phyloP scores from a whole-genome alignment of 2,797 vertebrate genomes.

The Salarias fasciatus region DNA sequence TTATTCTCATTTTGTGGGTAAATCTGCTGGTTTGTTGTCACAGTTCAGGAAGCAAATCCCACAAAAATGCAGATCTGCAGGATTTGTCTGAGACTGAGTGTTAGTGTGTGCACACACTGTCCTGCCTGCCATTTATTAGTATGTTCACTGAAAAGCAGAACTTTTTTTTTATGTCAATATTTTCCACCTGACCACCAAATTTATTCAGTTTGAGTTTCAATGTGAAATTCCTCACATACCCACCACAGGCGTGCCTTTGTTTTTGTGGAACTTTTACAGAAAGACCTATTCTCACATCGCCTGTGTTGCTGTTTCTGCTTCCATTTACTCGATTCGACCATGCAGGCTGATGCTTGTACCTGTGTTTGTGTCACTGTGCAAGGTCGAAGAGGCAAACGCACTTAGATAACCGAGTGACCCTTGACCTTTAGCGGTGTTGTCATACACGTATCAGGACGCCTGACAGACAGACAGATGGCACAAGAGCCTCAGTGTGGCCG shows the following conservation, averaged over 20 bases:
- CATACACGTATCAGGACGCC: constrained; percentile 47
- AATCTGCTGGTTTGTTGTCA: background rate
- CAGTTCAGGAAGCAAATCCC: background rate
- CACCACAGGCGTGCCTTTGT: constrained; percentile 20
- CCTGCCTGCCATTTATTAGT: background rate
- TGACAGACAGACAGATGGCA: constrained; percentile 38
- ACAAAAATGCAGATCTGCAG: background rate
- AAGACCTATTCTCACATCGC: background rate
- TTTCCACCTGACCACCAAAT: constrained; percentile 9
- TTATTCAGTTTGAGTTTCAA: constrained; percentile 9
- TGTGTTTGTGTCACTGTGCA: background rate
- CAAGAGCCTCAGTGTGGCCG: constrained; percentile 46
- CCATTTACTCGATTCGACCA: constrained; percentile 1
- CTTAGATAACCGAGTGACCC: constrained; percentile 5
- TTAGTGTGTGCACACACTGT: background rate
- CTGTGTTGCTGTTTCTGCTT: constrained; percentile 4
- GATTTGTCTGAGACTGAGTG: constrained; percentile 10
- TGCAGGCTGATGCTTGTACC: background rate
- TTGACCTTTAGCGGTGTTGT: constrained; percentile 23
- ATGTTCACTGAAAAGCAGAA: background rate
- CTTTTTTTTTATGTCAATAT: background rate
- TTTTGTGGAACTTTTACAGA: constrained; percentile 25
- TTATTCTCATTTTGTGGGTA: too few species aligned
- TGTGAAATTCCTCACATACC: constrained; percentile 67
- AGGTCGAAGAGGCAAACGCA: constrained; percentile 3